Evolutionary conservation across 1,140 invertebrate species (phyloP).

Genomic region (Brachystomella parvula): DNA sequence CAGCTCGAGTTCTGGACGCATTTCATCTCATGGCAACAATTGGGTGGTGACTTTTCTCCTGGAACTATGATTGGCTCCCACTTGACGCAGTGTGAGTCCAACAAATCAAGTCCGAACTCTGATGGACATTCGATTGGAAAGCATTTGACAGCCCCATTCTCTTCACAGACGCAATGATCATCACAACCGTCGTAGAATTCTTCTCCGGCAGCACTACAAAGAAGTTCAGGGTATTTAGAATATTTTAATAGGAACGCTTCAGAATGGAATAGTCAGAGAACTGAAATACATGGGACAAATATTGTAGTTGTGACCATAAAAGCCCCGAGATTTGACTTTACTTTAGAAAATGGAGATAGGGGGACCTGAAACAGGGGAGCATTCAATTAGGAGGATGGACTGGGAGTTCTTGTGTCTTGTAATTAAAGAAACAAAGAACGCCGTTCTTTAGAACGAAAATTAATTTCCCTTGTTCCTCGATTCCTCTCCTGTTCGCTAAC

Average conservation of each 20-base stretch:
- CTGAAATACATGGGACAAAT: too few species aligned
- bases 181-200: conserved; percentile 65
- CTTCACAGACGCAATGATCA: conserved; percentile 60
- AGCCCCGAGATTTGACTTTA: too few species aligned
- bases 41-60: conserved; percentile 61
- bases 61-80: conserved; percentile 70
- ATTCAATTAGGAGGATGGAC: too few species aligned
- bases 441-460: too few species aligned
- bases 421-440: too few species aligned
- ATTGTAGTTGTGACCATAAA: too few species aligned
- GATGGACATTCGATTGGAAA: conserved; percentile 70
- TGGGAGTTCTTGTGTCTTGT: too few species aligned
- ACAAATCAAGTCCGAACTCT: conserved; percentile 67
- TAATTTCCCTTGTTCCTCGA: too few species aligned
- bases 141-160: conserved; percentile 57
- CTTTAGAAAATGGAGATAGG: too few species aligned
- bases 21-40: conserved; percentile 64
- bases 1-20: conserved; percentile 41
- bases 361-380: too few species aligned
- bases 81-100: conserved; percentile 71
- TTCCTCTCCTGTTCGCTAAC: too few species aligned
- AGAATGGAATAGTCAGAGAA: too few species aligned
- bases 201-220: conserved; percentile 45
- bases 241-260: not conserved
- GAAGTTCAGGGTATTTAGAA: not conserved